Conservation (phyloP, 2,888 invertebrate genomes). For the Tipula lateralis region DNA sequence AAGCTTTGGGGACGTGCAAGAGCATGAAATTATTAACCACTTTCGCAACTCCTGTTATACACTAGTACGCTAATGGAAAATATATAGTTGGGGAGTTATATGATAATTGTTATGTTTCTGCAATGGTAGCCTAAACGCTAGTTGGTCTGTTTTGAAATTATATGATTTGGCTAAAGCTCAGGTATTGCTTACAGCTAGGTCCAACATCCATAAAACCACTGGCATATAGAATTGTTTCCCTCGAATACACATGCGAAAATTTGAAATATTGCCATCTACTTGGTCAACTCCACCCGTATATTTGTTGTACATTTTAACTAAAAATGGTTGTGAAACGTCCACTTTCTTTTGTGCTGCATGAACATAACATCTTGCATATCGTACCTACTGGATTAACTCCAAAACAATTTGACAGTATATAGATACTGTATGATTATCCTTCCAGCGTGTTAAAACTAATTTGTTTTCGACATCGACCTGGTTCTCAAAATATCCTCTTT, state of each 20-base stretch:
- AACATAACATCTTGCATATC: not conserved
- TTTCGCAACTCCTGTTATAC: too few species aligned
- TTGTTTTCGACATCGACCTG: not conserved
- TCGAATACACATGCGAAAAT: not conserved
- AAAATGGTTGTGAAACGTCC: not conserved
- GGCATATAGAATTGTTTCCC: not conserved
- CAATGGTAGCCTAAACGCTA: too few species aligned
- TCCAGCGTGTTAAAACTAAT: not conserved
- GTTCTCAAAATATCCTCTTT: not conserved
- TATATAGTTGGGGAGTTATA: too few species aligned
- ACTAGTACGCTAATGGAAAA: too few species aligned
- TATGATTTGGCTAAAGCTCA: not conserved
- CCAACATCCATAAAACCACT: not conserved
- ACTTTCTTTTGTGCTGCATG: not conserved
- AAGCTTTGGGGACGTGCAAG: too few species aligned
- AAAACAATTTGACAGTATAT: not conserved
- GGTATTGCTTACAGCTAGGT: not conserved
- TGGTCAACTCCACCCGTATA: not conserved
- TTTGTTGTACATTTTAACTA: not conserved
- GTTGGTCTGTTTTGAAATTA: not conserved
- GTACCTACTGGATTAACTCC: not conserved
- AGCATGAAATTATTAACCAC: too few species aligned
- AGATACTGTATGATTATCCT: not conserved
- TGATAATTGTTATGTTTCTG: too few species aligned
- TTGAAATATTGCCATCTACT: not conserved